A percentile compares a stretch with the other conserved stretches of the same genome.
phyloP scores from a whole-genome alignment of 1,140 invertebrate genomes.

The Lordiphosa stackelbergi region DNA sequence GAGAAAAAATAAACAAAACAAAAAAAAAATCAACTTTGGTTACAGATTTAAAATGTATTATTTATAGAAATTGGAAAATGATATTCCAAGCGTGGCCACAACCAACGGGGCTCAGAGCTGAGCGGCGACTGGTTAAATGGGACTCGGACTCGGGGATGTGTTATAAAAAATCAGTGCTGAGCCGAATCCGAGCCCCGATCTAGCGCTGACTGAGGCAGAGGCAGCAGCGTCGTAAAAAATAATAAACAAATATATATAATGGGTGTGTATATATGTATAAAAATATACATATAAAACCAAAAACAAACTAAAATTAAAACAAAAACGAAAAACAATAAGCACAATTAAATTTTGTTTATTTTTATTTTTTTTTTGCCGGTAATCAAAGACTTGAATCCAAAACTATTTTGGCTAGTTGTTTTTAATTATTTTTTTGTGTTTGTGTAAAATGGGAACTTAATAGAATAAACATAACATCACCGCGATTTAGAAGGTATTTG shows the following conservation, averaged over 20 bases:
- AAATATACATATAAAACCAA: constrained; percentile 23
- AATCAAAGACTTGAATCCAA: constrained; percentile 4
- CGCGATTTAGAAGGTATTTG: too few species aligned
- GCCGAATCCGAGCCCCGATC: constrained; percentile 10
- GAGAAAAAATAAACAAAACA: constrained; percentile 22
- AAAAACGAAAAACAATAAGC: background rate
- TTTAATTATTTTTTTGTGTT: too few species aligned
- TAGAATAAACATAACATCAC: too few species aligned
- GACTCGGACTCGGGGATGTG: constrained; percentile 41
- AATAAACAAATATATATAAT: constrained; percentile 35
- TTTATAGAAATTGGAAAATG: constrained; percentile 9
- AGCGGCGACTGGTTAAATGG: constrained; percentile 58
- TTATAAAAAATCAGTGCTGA: constrained; percentile 42
- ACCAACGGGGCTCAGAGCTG: constrained; percentile 47
- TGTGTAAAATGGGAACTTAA: too few species aligned
- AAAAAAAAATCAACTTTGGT: constrained; percentile 31
- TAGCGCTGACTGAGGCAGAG: constrained; percentile 9
- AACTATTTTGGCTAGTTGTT: constrained; percentile 1
- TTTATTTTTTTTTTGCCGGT: too few species aligned
- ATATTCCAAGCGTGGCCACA: constrained; percentile 43
- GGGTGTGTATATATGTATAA: background rate
- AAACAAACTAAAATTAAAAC: constrained; percentile 8
- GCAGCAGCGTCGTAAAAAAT: constrained; percentile 25
- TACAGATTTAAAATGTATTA: background rate
- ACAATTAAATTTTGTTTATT: too few species aligned